These are phyloP conservation scores for Ptychodera flava DNA, from an alignment of 35 echinoderm and acorn worm species.

Conservation along the genomic window DNA sequence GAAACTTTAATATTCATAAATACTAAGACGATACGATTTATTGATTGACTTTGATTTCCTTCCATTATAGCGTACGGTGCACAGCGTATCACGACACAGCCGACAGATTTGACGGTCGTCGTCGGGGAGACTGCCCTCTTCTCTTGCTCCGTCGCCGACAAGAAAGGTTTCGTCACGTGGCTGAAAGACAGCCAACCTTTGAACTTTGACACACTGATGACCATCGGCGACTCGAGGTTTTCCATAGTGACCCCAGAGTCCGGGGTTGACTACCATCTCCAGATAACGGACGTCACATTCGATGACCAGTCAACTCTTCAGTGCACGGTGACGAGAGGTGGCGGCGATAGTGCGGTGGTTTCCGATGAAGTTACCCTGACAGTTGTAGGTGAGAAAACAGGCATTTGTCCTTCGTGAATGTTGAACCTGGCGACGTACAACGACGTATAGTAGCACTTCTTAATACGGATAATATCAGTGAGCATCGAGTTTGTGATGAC, in stretches of 20 bases:
- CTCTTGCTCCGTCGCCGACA: background rate
- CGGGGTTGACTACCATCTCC: conserved; percentile 52
- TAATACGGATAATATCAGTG: no score
- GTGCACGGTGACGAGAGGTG: conserved; percentile 41
- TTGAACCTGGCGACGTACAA: no score
- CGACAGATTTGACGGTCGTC: background rate
- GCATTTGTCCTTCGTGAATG: no score
- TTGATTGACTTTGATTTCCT: no score
- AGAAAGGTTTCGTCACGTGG: background rate
- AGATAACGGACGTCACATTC: conserved; percentile 33
- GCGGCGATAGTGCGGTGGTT: conserved; percentile 25
- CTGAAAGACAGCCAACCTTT: background rate
- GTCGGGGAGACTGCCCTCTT: background rate
- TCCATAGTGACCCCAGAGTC: conserved; percentile 44
- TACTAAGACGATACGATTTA: no score
- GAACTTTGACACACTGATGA: background rate
- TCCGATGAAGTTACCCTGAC: conserved; percentile 58
- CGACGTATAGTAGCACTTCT: no score
- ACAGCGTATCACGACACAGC: background rate
- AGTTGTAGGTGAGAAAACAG: conserved; percentile 54
- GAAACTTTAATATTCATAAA: no score
- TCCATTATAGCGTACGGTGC: background rate
- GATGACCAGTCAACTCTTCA: conserved; percentile 46
- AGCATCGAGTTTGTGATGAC: no score
- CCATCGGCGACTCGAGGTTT: background rate